phyloP scores from a whole-genome alignment of 1,140 invertebrate species.

The Daktulosphaira vitifoliae region DNA sequence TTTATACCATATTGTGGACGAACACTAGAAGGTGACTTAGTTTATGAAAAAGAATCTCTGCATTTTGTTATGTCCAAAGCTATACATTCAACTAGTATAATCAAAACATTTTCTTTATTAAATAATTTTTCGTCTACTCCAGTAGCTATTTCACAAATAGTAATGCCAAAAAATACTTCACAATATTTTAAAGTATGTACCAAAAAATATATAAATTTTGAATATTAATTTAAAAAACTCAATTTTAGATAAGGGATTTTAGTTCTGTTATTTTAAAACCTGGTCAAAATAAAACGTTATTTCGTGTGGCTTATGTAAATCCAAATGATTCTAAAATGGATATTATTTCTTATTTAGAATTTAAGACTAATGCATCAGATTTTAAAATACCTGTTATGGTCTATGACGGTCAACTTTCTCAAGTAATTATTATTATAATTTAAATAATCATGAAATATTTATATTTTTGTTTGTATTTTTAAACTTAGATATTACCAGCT shows the following conservation, averaged over 20 bases:
- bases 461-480: not conserved
- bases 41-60: slow-evolving; percentile 18
- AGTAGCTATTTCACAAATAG: slow-evolving; percentile 27
- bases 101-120: slow-evolving; percentile 20
- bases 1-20: slow-evolving; percentile 19
- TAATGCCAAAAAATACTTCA: slow-evolving; percentile 16
- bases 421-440: not conserved
- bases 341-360: slow-evolving; percentile 25
- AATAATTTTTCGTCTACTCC: slow-evolving; percentile 30
- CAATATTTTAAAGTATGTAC: slow-evolving; percentile 27
- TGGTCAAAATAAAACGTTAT: slow-evolving; percentile 27
- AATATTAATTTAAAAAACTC: not conserved
- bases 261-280: slow-evolving; percentile 26
- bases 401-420: slow-evolving; percentile 22
- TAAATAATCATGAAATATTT: not conserved
- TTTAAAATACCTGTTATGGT: slow-evolving; percentile 30
- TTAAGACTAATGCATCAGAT: slow-evolving; percentile 30
- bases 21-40: slow-evolving; percentile 16
- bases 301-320: slow-evolving; percentile 28
- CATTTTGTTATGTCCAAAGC: slow-evolving; percentile 31
- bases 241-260: slow-evolving; percentile 26
- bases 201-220: not conserved
- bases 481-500: slow-evolving; percentile 22
- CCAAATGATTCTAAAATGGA: slow-evolving; percentile 25
- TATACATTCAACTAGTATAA: slow-evolving; percentile 24